Conservation (phyloP, 2,888 invertebrate species). For the Amblyteles armatorius region DNA sequence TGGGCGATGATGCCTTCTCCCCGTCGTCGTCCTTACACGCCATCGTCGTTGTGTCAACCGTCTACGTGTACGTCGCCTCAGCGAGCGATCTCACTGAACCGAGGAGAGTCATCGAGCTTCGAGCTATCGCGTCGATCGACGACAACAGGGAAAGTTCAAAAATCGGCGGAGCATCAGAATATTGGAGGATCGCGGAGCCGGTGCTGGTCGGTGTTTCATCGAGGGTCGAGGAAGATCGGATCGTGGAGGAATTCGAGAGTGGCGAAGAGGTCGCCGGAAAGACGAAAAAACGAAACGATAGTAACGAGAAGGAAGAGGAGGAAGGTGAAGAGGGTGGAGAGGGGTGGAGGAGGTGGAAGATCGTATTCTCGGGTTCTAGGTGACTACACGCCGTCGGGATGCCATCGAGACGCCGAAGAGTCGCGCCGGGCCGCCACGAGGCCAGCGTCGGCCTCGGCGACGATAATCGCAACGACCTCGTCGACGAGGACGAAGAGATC, state of each 20-base stretch:
- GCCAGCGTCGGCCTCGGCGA: conserved; percentile 52
- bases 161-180: neutral
- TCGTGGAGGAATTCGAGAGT: neutral
- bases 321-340: conserved; percentile 17
- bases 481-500: neutral
- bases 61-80: conserved; percentile 26
- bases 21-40: conserved; percentile 80
- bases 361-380: conserved; percentile 41
- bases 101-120: neutral
- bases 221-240: neutral
- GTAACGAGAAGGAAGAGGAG: conserved; percentile 12
- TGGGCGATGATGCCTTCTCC: conserved; percentile 84
- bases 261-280: neutral
- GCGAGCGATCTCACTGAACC: neutral
- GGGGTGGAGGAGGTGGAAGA: conserved; percentile 16
- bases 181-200: neutral
- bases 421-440: conserved; percentile 41
- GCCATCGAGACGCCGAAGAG: conserved; percentile 58
- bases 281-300: neutral
- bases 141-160: neutral
- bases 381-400: conserved; percentile 63
- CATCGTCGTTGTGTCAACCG: conserved; percentile 75
- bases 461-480: conserved; percentile 29
- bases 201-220: neutral
- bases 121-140: neutral